Conservation (phyloP, 2,888 invertebrate genomes). For the Callinectes sapidus region DNA sequence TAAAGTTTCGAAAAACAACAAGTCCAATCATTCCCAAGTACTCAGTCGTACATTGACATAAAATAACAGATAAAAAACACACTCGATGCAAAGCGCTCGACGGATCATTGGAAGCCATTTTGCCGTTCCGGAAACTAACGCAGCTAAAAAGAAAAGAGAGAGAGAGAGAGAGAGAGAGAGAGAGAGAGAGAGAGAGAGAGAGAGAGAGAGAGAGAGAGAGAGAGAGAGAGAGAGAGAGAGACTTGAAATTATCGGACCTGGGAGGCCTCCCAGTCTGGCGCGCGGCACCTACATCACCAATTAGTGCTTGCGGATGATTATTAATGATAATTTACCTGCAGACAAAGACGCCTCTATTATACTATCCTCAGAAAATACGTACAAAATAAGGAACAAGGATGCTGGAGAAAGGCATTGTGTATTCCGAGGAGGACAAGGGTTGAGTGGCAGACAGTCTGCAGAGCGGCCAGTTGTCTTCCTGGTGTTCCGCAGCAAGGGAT, state of each 20-base stretch:
- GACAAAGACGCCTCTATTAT: slow-evolving; percentile 1
- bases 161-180: neutral
- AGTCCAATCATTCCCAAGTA: slow-evolving; percentile 68
- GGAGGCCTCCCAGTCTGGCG: slow-evolving; percentile 7
- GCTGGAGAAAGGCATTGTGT: neutral
- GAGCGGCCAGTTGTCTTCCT: neutral
- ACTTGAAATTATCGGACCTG: slow-evolving; percentile 18
- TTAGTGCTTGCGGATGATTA: slow-evolving; percentile 51
- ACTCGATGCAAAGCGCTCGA: slow-evolving; percentile 46
- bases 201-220: neutral
- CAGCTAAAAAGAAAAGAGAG: slow-evolving; percentile 15
- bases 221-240: slow-evolving; percentile 7
- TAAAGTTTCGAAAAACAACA: slow-evolving; percentile 70
- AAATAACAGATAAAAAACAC: slow-evolving; percentile 56
- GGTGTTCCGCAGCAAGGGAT: neutral
- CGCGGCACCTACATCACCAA: slow-evolving; percentile 38
- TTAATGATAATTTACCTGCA: slow-evolving; percentile 48
- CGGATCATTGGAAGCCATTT: slow-evolving; percentile 64
- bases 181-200: neutral
- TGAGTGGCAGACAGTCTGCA: neutral
- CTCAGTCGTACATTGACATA: slow-evolving; percentile 64
- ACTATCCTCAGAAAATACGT: neutral
- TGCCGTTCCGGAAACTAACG: slow-evolving; percentile 38
- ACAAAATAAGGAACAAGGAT: neutral
- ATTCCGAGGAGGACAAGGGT: neutral